Conservation (phyloP, 2,113 vertebrate genomes). For the Vulpes vulpes region DNA sequence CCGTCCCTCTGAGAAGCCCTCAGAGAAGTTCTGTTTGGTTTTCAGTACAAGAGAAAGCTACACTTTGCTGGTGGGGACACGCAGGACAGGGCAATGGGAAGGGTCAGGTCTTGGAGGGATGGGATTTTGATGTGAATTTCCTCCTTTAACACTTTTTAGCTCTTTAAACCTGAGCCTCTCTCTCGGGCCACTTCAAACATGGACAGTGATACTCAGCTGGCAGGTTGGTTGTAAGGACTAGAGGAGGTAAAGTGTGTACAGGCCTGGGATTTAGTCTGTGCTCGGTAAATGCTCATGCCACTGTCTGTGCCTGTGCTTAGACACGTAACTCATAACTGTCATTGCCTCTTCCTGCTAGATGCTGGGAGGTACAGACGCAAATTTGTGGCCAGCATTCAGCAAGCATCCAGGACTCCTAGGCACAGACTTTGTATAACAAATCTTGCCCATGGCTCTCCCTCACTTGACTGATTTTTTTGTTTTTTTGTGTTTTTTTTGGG, state of each 20-base stretch:
- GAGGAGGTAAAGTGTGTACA: fast-evolving
- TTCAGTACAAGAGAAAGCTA: background rate
- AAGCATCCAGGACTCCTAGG: background rate
- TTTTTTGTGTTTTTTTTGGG: background rate
- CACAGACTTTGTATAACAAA: background rate
- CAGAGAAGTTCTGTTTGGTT: background rate
- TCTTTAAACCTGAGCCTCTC: background rate
- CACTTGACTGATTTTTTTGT: background rate
- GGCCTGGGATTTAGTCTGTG: background rate
- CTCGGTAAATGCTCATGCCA: background rate
- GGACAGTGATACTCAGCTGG: background rate
- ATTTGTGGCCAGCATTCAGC: background rate
- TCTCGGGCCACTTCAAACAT: background rate
- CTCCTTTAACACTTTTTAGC: background rate
- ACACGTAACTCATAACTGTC: background rate
- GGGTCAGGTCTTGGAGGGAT: background rate
- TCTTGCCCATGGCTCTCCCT: background rate
- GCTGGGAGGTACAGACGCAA: background rate
- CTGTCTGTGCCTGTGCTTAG: background rate
- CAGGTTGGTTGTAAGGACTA: background rate
- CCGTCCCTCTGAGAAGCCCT: background rate
- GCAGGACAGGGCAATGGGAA: fast-evolving
- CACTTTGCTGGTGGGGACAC: background rate
- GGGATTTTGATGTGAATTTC: background rate
- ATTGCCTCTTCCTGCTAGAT: background rate